Percentiles rank a stretch among this genome's conserved stretches.
These are phyloP conservation scores for Dermatemys mawii DNA, from an alignment of 2,113 vertebrate genomes.

Conservation along the genomic window DNA sequence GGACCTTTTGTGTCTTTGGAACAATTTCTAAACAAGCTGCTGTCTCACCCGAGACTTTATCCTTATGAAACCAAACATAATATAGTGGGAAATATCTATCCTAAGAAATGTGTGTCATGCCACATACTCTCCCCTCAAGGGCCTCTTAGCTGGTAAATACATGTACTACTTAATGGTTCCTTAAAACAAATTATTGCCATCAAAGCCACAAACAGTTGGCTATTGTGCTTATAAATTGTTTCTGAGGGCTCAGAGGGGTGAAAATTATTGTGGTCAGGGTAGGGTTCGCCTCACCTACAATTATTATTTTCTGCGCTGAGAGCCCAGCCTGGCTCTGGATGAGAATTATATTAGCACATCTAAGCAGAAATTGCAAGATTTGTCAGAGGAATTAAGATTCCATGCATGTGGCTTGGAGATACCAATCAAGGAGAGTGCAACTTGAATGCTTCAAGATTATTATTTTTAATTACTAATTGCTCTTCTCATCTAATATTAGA, in stretches of 20 bases:
- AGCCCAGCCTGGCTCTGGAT: conserved; percentile 5
- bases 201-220: neutral
- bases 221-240: neutral
- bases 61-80: neutral
- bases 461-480: conserved; percentile 73
- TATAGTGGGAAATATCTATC: neutral
- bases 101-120: neutral
- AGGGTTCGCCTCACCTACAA: conserved; percentile 4
- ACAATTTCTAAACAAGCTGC: neutral
- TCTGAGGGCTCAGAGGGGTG: neutral
- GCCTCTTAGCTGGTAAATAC: neutral
- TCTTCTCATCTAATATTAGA: conserved; percentile 62
- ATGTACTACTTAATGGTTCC: neutral
- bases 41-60: neutral
- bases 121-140: neutral
- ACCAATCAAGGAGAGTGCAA: conserved; percentile 63
- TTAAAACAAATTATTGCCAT: conserved; percentile 9
- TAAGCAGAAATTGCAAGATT: conserved; percentile 32
- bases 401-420: conserved; percentile 34
- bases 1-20: neutral
- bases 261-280: neutral
- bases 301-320: neutral
- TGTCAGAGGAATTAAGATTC: conserved; percentile 55
- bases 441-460: conserved; percentile 58
- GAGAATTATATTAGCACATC: conserved; percentile 2